phyloP scores from a whole-genome alignment of 2,113 vertebrate genomes.

The Alaudala cheleensis region DNA sequence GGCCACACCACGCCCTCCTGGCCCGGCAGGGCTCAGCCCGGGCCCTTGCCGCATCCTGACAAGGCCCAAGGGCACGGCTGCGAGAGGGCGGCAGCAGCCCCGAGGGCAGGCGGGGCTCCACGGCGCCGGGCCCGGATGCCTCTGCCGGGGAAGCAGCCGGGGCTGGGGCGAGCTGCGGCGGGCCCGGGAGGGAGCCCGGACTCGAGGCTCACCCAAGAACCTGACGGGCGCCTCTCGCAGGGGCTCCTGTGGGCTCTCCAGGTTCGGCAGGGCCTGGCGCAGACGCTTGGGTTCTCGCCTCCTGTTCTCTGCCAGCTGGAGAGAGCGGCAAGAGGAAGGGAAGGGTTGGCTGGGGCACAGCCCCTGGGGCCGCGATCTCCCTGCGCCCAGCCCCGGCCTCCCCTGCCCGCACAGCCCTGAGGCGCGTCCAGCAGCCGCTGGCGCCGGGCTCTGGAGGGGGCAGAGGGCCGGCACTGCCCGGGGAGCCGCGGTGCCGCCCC shows the following conservation, averaged over 20 bases:
- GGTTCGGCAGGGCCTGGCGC: neutral
- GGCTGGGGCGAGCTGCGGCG: too few species aligned
- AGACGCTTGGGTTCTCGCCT: neutral
- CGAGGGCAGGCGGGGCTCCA: too few species aligned
- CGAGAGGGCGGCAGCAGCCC: too few species aligned
- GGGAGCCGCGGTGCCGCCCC: too few species aligned
- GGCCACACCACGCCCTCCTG: too few species aligned
- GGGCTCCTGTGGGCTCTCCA: neutral
- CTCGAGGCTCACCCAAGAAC: neutral
- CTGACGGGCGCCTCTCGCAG: neutral
- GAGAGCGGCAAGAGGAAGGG: neutral
- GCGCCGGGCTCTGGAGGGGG: too few species aligned
- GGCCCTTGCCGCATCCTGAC: too few species aligned
- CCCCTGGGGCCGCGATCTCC: neutral
- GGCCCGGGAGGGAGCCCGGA: neutral
- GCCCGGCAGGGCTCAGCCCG: too few species aligned
- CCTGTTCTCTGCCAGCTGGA: neutral
- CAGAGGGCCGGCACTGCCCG: too few species aligned
- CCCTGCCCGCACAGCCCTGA: neutral
- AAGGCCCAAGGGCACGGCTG: too few species aligned
- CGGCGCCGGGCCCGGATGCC: neutral
- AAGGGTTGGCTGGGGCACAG: neutral
- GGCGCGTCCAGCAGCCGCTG: too few species aligned
- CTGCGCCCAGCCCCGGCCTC: neutral
- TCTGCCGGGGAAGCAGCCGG: too few species aligned